phyloP scores from a whole-genome alignment of 2,113 vertebrate species.

The Astatotilapia flaviijosephi region DNA sequence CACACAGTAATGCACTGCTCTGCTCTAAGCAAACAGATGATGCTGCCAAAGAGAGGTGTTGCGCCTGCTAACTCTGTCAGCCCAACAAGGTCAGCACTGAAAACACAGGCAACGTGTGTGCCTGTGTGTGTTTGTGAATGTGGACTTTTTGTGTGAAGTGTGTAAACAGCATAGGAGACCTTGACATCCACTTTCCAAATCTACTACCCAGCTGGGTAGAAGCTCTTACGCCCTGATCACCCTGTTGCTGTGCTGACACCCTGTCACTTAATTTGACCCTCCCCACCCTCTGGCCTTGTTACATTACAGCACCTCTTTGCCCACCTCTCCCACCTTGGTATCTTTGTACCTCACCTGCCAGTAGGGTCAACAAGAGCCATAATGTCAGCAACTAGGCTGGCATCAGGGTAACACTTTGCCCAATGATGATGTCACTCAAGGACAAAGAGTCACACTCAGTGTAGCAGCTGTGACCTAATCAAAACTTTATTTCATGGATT shows the following conservation, averaged over 20 bases:
- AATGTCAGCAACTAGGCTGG: not conserved
- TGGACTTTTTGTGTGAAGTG: not conserved
- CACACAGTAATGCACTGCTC: not conserved
- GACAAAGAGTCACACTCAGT: not conserved
- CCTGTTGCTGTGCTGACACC: slow-evolving; percentile 3
- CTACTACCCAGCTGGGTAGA: not conserved
- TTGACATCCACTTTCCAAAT: slow-evolving; percentile 7
- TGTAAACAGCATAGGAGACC: slow-evolving; percentile 8
- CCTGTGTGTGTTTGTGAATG: not conserved
- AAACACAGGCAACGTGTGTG: not conserved
- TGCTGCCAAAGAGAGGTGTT: slow-evolving; percentile 54
- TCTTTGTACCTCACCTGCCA: not conserved
- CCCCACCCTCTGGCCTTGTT: not conserved
- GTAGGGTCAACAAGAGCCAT: not conserved
- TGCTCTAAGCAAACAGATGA: slow-evolving; percentile 49
- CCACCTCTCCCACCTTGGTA: not conserved
- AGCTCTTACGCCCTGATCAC: not conserved
- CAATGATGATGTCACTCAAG: not conserved
- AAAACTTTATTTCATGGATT: slow-evolving; percentile 2
- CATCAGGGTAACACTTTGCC: not conserved
- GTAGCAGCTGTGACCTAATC: not conserved
- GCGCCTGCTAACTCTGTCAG: slow-evolving; percentile 42
- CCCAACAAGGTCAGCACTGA: slow-evolving; percentile 58
- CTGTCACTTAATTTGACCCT: slow-evolving; percentile 29
- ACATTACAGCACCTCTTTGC: not conserved